Evolutionary conservation across 2,888 invertebrate species (phyloP), one percentile per base, ranked within the genome.

Genomic region (Ellobium chinense): DNA sequence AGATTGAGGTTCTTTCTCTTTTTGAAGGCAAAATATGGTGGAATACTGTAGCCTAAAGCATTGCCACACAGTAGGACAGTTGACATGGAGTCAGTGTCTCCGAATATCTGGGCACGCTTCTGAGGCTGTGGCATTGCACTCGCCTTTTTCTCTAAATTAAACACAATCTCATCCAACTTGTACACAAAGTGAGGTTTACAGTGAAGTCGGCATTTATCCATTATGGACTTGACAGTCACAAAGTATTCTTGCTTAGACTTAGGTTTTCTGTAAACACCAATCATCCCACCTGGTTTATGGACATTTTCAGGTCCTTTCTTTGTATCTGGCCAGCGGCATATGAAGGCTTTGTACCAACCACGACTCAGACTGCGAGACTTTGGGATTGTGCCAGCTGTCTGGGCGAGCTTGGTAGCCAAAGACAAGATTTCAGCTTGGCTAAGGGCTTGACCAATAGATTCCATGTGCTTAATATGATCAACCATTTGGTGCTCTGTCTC

Each of bases 401-500:
- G 60, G n/a, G 60, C 60, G 5, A 60, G 60, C 60, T 60, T 60
- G 9, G 60, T 60, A n/a, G 60, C 60, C 27, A 60, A n/a, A 27
- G 60, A 21, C n/a, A 60, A 27, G n/a, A 60, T 60, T 21, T 60
- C 60, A 7, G 60, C 60, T n/a, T 60, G 60, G 60, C 60, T 60
- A 7, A 60, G 27, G n/a, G 60, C 60, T n/a, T 60, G 60, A n/a
- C 60, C 60, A 60, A 60, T 60, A 7, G 27, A 24, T n/a, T 60
- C 60, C 60, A 60, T 60, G 27, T 60, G 60, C 27, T n/a, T 60
- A 7, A 60, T 60, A n/a, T 60, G 60, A 21, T 60, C 60, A 7
- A 60, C 60, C 60, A 60, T 60, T n/a, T 60, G 60, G 7, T n/a
- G 60, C 27, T 60, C 60, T n/a, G 60, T 60, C 12, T 60, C 60